These are phyloP conservation scores for Philantomba maxwellii DNA, from an alignment of 2,113 vertebrate species.

Conservation along the genomic window DNA sequence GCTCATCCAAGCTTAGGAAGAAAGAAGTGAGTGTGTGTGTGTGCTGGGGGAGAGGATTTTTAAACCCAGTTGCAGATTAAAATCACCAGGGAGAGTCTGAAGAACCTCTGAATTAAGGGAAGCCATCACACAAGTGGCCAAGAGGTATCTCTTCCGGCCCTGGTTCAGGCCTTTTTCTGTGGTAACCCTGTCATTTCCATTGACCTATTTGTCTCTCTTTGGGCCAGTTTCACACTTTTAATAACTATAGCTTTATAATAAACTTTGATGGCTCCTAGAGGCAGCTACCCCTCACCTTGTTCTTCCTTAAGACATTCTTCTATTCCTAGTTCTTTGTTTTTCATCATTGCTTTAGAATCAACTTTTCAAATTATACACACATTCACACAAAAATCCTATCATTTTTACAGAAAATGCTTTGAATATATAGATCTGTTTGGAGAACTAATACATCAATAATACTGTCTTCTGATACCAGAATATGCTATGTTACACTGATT, in stretches of 20 bases:
- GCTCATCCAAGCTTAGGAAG: neutral
- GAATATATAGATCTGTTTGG: neutral
- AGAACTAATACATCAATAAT: neutral
- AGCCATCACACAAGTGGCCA: neutral
- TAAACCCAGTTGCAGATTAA: neutral
- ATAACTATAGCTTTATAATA: neutral
- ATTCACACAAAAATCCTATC: neutral
- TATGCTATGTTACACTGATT: neutral
- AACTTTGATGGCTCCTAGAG: neutral
- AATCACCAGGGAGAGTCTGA: neutral
- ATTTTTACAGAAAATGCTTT: neutral
- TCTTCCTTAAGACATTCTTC: neutral
- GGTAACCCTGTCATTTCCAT: neutral
- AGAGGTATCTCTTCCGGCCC: neutral
- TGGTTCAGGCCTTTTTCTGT: neutral
- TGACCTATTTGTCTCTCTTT: neutral
- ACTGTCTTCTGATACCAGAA: neutral
- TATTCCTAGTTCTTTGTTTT: neutral
- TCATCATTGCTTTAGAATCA: neutral
- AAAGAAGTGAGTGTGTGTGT: neutral
- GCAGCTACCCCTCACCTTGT: neutral
- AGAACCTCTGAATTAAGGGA: neutral
- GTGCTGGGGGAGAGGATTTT: neutral
- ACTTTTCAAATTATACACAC: neutral
- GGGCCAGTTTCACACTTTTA: neutral